Base-by-base conservation (phyloP, 2,888 invertebrate genomes). In the Lymantria monacha region DNA sequence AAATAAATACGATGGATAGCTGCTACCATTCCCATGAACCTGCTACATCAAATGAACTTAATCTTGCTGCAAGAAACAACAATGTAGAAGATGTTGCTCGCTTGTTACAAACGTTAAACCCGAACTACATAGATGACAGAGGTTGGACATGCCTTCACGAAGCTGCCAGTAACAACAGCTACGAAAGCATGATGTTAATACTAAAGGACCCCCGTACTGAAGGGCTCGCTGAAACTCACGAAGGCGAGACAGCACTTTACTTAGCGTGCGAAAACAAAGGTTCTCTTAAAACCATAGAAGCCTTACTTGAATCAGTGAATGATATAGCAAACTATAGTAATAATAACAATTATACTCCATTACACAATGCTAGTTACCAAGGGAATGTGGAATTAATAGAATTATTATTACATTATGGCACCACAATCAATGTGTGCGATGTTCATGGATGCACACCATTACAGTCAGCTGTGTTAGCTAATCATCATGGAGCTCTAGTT, bases 131-230 rank as follows among this genome's bases (percentile, higher is more conserved):
- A 8, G 92, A 92, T 61, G 92, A 92, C 54, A 80, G 92, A 66
- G 92, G 92, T 7, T 92, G 92, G 92, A 92, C 92, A 0, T 87
- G 92, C 49, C 74, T 92, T 1, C 92, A 92, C 46, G 92, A 92
- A 76, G 92, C 92, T 1, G 91, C 92, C 0, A 83, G 81, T 10
- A 74, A 71, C 40, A 86, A 91, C 56, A 85, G 83, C 52, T 85
- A 83, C 46, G 81, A 89, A 53, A 76, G 87, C 45, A 57, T 91
- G 30, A 44, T 72, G 49, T 55, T 85, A 5, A 87, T 92, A 53
- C 59, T 92, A 59, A 76, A 83, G 41, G 79, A 85, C 47, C 74
- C 75, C 9, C 70, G 72, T 42, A 85, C 83, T 48, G 69, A 87
- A 53, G 80, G 80, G 5, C 59, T 85, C n/a, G 77, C 80, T 1